Conservation (phyloP, 2,113 vertebrate genomes). For the Corythornis cristatus region DNA sequence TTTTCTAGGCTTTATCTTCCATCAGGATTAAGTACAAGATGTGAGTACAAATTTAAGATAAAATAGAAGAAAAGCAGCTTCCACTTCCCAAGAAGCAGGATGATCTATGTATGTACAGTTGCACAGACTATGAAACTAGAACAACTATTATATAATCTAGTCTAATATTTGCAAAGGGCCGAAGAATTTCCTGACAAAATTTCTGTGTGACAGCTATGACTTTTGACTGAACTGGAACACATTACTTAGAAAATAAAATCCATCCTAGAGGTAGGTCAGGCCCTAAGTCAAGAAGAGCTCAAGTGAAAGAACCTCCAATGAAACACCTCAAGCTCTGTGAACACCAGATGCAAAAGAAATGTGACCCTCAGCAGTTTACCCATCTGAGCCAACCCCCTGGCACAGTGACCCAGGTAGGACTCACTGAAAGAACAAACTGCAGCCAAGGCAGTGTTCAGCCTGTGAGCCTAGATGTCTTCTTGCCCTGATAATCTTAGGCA, state of each 20-base stretch:
- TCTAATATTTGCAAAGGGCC: not conserved
- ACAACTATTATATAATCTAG: not conserved
- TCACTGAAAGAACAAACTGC: not conserved
- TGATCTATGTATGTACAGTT: not conserved
- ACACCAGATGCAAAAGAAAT: not conserved
- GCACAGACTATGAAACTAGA: not conserved
- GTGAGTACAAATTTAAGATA: not conserved
- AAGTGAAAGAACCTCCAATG: accelerated
- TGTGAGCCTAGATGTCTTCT: not conserved
- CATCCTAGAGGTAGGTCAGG: not conserved
- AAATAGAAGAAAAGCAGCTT: not conserved
- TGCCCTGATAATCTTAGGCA: not conserved
- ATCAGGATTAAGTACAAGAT: not conserved
- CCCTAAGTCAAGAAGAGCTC: not conserved
- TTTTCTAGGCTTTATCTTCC: not conserved
- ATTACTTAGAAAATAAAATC: not conserved
- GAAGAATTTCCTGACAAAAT: not conserved
- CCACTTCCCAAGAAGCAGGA: not conserved
- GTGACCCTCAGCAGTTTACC: not conserved
- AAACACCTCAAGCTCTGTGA: not conserved
- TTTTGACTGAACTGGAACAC: slow-evolving; percentile 5
- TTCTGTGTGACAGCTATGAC: not conserved
- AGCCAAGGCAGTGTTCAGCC: not conserved
- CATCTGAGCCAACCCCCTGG: accelerated
- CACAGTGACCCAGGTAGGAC: not conserved